phyloP scores from a whole-genome alignment of 2,888 invertebrate genomes.

The Drosophila borealis region DNA sequence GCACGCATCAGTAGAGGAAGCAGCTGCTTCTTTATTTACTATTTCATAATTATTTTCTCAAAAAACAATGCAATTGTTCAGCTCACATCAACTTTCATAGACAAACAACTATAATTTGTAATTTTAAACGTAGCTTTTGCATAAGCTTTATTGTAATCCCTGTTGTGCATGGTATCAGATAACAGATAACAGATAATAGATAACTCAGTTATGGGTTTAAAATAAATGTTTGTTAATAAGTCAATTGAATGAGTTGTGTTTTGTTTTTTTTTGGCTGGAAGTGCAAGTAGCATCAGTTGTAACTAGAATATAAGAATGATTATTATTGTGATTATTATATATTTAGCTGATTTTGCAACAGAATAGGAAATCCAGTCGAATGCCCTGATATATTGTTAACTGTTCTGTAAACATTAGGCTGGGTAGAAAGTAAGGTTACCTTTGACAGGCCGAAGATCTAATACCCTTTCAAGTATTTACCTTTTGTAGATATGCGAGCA shows the following conservation, averaged over 20 bases:
- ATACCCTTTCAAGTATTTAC: too few relatives aligned
- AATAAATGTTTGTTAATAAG: conserved; percentile 60
- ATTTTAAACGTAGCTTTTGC: conserved; percentile 55
- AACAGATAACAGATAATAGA: conserved; percentile 25
- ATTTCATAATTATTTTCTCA: conserved; percentile 8
- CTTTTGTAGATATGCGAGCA: too few relatives aligned
- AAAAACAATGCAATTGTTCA: conserved; percentile 72
- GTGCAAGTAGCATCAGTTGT: too few relatives aligned
- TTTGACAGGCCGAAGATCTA: too few relatives aligned
- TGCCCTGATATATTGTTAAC: too few relatives aligned
- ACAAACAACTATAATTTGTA: conserved; percentile 29
- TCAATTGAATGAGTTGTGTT: conserved; percentile 4
- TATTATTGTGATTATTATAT: too few relatives aligned
- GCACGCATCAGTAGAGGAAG: conserved; percentile 86
- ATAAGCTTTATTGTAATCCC: conserved; percentile 37
- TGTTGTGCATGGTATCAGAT: conserved; percentile 35
- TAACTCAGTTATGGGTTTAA: conserved; percentile 30
- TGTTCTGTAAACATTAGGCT: too few relatives aligned
- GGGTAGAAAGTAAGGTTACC: too few relatives aligned
- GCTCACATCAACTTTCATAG: conserved; percentile 23
- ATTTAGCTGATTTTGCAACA: too few relatives aligned
- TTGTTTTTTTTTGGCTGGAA: not conserved
- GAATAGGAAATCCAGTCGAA: too few relatives aligned
- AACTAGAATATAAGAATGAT: too few relatives aligned
- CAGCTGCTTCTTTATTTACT: too few relatives aligned